phyloP scores from a whole-genome alignment of 2,797 vertebrate genomes.

The Delichon dasypus region DNA sequence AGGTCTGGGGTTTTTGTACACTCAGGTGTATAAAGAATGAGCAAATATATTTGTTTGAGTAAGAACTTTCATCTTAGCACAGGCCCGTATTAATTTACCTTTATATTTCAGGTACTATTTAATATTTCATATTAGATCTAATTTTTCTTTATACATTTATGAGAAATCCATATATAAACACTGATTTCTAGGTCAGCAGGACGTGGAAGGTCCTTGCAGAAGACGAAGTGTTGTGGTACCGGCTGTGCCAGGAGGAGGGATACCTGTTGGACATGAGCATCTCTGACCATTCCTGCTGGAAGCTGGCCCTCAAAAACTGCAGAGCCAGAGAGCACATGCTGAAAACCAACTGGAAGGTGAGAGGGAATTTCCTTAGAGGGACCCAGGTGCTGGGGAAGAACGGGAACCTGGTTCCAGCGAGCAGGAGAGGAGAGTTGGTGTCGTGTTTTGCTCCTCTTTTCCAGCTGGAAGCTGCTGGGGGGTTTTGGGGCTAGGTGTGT shows the following conservation, averaged over 20 bases:
- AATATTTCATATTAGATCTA: background rate
- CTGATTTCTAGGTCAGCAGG: constrained; percentile 87
- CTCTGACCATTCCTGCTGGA: constrained; percentile 90
- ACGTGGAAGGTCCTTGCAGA: constrained; percentile 90
- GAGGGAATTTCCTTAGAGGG: background rate
- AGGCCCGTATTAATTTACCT: background rate
- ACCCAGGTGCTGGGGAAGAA: background rate
- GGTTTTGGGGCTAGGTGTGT: background rate
- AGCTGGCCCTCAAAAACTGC: constrained; percentile 86
- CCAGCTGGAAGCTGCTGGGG: background rate
- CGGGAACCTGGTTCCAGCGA: background rate
- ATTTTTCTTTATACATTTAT: background rate
- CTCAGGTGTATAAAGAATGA: background rate
- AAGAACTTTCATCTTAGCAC: background rate
- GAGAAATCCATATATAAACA: background rate
- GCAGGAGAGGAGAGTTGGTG: background rate
- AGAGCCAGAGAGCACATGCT: constrained; percentile 81
- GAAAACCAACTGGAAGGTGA: constrained; percentile 95
- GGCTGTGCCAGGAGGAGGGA: constrained; percentile 85
- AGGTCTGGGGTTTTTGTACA: background rate
- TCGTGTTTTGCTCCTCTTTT: background rate
- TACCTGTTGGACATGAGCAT: constrained; percentile 79
- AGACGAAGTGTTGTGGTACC: constrained; percentile 91
- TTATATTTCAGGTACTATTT: background rate
- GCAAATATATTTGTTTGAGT: constrained; percentile 17